Base-by-base conservation (phyloP, 1,140 invertebrate genomes). In the Brachionus paranguensis region DNA sequence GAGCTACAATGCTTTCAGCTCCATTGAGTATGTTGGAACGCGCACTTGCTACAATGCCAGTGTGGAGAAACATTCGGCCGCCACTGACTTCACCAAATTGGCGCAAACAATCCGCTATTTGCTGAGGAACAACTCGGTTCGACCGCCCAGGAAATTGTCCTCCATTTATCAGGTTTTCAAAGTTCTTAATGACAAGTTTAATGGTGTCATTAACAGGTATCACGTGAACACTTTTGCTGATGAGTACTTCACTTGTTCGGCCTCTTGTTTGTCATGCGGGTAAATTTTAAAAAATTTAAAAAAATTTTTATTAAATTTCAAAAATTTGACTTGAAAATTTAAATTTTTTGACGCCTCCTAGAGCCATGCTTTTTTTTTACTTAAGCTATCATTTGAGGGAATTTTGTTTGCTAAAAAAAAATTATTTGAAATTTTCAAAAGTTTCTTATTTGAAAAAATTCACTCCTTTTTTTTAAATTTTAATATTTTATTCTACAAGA, bases 101-200 rank as follows among this genome's bases (percentile, higher is more conserved):
- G 88, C 87, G 72, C 86, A 87, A 72, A 90, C 89, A 68, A 85
- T 93, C 24, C 88, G 89, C 55, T 86, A 90, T 47, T 92, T 93
- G 87, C 88, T 94, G 41, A 89, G 91, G 20, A 93, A 94, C 86
- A 93, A 91, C 1, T 91, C 91, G 7, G 92, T 94, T 3, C 89
- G 94, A 76, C 93, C 93, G 1, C 90, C 92, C 1, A 90, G 93
- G 45, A 91, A 91, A 84, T 92, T 93, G 5, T 88, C 91, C 70
- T 89, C 93, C 45, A 91, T 94, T 78, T 94, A 92, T 86, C 89
- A 90, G 60, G 93, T 92, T 0, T 89, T 94, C 7, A 93, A 93
- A 89, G 91, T 92, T 87, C 89, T 95, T 14, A 95, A 94, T 89
- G 92, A 93, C 70, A 94, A 94, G 87, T 94, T 94, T 87, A 93